These are phyloP conservation scores for Caenorhabditis tropicalis DNA, from an alignment of 1,140 invertebrate species.

Conservation along the genomic window DNA sequence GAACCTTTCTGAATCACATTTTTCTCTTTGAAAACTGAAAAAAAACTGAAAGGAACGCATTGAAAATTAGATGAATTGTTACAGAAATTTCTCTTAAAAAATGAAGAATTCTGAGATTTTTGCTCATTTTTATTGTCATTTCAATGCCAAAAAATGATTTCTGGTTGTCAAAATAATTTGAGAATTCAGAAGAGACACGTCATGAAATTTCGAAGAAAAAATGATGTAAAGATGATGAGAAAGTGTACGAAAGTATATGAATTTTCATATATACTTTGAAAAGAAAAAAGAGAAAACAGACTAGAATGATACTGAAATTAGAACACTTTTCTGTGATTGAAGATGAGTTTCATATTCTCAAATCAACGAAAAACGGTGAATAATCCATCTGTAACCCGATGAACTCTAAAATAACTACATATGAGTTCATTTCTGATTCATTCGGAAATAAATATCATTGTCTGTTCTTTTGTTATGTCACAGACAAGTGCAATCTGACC, in stretches of 20 bases:
- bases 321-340: too few relatives aligned
- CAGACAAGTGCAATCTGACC: background rate
- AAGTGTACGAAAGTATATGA: too few relatives aligned
- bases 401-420: background rate
- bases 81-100: background rate
- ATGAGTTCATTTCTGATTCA: background rate
- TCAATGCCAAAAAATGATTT: constrained; percentile 2
- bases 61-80: background rate
- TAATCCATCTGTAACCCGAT: too few relatives aligned
- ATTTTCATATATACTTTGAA: background rate
- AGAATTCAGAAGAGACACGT: background rate
- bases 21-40: background rate
- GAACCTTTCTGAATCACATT: background rate
- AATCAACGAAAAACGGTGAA: too few relatives aligned
- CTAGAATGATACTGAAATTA: background rate
- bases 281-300: too few relatives aligned
- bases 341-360: too few relatives aligned
- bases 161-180: background rate
- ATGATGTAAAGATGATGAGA: background rate
- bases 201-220: background rate
- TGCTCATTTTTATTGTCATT: background rate
- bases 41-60: background rate
- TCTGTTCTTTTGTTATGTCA: background rate
- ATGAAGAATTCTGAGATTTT: background rate
- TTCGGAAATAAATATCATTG: background rate